These are phyloP conservation scores for Hycleus cichorii DNA, from an alignment of 1,140 invertebrate species.

Conservation along the genomic window DNA sequence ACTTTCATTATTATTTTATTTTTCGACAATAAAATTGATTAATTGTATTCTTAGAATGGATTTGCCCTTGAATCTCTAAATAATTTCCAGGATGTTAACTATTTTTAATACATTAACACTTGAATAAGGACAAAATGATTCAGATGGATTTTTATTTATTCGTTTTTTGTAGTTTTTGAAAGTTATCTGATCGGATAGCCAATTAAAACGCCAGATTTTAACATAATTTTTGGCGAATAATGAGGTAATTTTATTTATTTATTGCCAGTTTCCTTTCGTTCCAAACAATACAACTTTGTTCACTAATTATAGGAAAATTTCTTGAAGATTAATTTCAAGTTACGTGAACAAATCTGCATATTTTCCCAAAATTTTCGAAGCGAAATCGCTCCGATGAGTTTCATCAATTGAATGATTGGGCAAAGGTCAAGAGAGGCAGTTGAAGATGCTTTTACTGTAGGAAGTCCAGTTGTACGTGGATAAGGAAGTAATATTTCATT, in stretches of 20 bases:
- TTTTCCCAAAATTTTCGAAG: too few species aligned
- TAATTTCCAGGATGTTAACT: conserved; percentile 7
- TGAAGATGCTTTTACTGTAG: too few species aligned
- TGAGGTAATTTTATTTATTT: background rate
- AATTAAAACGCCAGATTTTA: background rate
- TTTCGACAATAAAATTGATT: conserved; percentile 9
- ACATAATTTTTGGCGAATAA: background rate
- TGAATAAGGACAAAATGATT: conserved; percentile 4
- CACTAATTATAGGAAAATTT: too few species aligned
- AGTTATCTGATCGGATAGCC: background rate
- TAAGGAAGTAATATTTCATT: conserved; percentile 13
- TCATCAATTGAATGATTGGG: too few species aligned
- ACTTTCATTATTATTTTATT: background rate
- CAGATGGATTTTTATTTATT: background rate
- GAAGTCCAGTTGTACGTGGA: background rate
- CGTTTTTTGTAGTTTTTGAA: background rate
- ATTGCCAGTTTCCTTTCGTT: too few species aligned
- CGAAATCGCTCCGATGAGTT: too few species aligned
- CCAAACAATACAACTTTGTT: too few species aligned
- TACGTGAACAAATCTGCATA: too few species aligned
- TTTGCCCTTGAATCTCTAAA: conserved; percentile 13
- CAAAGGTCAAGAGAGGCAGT: too few species aligned
- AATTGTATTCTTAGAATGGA: conserved; percentile 9
- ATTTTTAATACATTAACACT: conserved; percentile 13
- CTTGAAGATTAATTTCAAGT: too few species aligned